A percentile compares a stretch with the other conserved stretches of the same genome.
Evolutionary conservation across 2,888 invertebrate species (phyloP).

Genomic region (Epinotia bilunana): DNA sequence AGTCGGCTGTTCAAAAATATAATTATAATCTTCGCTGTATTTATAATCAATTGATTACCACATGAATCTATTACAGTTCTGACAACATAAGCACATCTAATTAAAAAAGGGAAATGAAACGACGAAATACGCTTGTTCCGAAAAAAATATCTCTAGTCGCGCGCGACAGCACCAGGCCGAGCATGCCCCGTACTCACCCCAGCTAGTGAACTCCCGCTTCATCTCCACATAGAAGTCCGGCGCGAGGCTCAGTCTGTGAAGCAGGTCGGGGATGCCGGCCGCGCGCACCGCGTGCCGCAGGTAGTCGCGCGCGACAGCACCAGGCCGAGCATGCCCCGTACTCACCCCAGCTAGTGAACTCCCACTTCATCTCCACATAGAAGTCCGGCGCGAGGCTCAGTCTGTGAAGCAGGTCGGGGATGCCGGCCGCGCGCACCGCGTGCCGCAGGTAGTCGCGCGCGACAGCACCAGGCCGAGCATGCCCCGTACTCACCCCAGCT

Average conservation of each 20-base stretch:
- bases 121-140: too few species aligned
- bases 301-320: neutral
- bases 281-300: too few species aligned
- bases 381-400: constrained; percentile 98
- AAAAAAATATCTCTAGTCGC: too few species aligned
- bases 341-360: constrained; percentile 99
- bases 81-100: too few species aligned
- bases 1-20: too few species aligned
- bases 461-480: neutral
- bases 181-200: constrained; percentile 87
- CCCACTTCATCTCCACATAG: constrained; percentile 99
- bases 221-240: constrained; percentile 99
- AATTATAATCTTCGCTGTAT: too few species aligned
- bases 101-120: too few species aligned
- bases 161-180: neutral
- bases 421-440: constrained; percentile 69
- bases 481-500: constrained; percentile 92
- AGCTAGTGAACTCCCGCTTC: constrained; percentile 99
- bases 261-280: constrained; percentile 91
- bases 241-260: constrained; percentile 94
- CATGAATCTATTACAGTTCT: too few species aligned
- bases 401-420: constrained; percentile 94
- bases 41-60: too few species aligned
- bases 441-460: too few species aligned
- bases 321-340: neutral